Percentiles rank a stretch among this genome's conserved stretches.
Evolutionary conservation across 2,113 vertebrate species (phyloP).

Genomic region (Azemiops feae): DNA sequence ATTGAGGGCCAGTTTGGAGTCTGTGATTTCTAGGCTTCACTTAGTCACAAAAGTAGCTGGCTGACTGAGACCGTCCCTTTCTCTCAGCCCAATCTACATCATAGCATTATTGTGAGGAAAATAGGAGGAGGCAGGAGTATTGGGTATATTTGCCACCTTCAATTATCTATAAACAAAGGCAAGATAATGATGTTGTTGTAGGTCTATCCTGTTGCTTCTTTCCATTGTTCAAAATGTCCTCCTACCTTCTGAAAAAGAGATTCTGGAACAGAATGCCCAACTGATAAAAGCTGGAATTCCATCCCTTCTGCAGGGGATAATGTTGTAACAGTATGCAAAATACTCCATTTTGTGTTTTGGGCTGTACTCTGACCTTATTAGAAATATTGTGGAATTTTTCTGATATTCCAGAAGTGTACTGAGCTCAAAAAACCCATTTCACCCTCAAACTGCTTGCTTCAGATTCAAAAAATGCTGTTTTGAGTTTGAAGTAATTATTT

Average conservation of each 20-base stretch:
- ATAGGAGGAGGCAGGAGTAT: not conserved
- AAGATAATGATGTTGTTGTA: not conserved
- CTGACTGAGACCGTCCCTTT: not conserved
- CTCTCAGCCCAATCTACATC: not conserved
- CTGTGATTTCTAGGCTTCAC: not conserved
- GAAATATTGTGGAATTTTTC: not conserved
- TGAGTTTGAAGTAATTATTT: not conserved
- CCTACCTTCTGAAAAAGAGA: not conserved
- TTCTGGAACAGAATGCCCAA: not conserved
- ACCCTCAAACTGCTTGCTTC: not conserved
- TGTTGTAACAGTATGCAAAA: not conserved
- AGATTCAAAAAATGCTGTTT: not conserved
- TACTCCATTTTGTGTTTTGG: not conserved
- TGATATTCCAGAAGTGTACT: not conserved
- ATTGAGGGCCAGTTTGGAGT: not conserved
- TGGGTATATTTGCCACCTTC: not conserved
- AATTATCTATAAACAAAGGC: not conserved
- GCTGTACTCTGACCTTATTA: not conserved
- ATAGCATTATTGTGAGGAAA: not conserved
- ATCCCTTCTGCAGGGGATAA: not conserved
- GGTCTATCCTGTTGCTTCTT: not conserved
- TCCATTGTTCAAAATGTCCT: not conserved
- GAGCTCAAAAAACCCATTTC: not conserved
- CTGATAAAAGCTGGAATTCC: not conserved
- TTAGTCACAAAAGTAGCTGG: not conserved